Evolutionary conservation across 2,888 invertebrate genomes (phyloP).

Genomic region (Phasia obesa): DNA sequence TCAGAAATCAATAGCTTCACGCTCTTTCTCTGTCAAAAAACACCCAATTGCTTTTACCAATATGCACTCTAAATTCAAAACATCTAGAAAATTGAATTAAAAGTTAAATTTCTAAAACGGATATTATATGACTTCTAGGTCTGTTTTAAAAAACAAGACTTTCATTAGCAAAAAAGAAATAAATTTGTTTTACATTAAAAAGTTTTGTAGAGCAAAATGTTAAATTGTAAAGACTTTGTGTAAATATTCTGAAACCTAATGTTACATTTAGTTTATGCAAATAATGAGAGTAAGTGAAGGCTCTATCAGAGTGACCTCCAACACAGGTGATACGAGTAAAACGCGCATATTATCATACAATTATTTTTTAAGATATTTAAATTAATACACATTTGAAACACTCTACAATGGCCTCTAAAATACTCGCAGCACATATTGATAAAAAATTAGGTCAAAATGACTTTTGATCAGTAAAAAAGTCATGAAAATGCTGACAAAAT

Average conservation of each 20-base stretch:
- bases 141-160: constrained; percentile 8
- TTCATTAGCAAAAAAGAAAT: background rate
- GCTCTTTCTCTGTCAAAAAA: too few species aligned
- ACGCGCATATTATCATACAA: background rate
- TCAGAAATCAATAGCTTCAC: too few species aligned
- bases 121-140: constrained; percentile 44
- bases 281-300: constrained; percentile 50
- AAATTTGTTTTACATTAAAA: background rate
- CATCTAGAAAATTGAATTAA: background rate
- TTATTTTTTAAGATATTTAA: background rate
- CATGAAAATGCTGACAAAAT: too few species aligned
- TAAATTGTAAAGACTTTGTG: background rate
- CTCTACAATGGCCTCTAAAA: too few species aligned
- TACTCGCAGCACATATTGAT: too few species aligned
- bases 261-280: constrained; percentile 5
- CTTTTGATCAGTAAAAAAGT: too few species aligned
- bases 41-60: too few species aligned
- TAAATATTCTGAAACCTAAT: background rate
- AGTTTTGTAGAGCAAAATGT: background rate
- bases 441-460: too few species aligned
- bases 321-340: constrained; percentile 8
- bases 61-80: too few species aligned
- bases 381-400: background rate
- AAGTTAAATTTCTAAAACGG: constrained; percentile 36
- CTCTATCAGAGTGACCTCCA: constrained; percentile 4